A percentile compares a stretch with the other conserved stretches of the same genome.
These are phyloP conservation scores for Heteromurus nitidus DNA, from an alignment of 2,888 invertebrate genomes.

Conservation along the genomic window DNA sequence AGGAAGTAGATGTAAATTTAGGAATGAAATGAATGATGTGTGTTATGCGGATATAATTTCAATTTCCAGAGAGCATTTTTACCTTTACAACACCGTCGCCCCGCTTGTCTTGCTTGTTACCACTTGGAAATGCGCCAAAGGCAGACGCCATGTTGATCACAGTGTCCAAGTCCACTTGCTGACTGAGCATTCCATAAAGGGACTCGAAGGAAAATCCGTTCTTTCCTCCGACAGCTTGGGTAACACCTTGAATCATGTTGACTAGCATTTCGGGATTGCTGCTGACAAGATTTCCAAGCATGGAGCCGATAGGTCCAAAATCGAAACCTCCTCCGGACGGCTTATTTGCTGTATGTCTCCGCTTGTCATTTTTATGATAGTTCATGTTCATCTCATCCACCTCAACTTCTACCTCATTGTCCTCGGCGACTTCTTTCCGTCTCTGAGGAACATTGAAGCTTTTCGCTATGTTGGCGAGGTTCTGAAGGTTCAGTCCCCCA, in stretches of 20 bases:
- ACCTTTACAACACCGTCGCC: conserved; percentile 56
- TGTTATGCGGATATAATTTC: background rate
- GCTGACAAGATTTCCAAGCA: conserved; percentile 69
- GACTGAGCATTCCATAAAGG: conserved; percentile 62
- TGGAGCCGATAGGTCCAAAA: conserved; percentile 67
- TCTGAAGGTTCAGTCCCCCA: conserved; percentile 31
- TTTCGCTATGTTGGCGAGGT: conserved; percentile 38
- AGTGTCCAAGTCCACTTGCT: conserved; percentile 71
- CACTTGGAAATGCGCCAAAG: conserved; percentile 62
- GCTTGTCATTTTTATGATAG: conserved; percentile 63
- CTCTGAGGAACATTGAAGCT: background rate
- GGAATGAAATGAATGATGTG: too few species aligned
- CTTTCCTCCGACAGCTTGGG: conserved; percentile 26
- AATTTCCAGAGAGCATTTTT: conserved; percentile 35
- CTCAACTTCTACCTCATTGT: conserved; percentile 64
- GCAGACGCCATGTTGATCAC: conserved; percentile 68
- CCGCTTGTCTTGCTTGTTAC: background rate
- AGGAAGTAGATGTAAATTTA: too few species aligned
- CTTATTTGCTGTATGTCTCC: conserved; percentile 15
- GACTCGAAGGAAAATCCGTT: conserved; percentile 69
- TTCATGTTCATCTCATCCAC: conserved; percentile 68
- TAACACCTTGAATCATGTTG: conserved; percentile 64
- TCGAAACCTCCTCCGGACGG: conserved; percentile 53
- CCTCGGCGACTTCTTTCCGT: background rate
- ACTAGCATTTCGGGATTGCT: conserved; percentile 71